Base-by-base conservation (phyloP, 2,888 invertebrate species). In the Eupithecia abbreviata region DNA sequence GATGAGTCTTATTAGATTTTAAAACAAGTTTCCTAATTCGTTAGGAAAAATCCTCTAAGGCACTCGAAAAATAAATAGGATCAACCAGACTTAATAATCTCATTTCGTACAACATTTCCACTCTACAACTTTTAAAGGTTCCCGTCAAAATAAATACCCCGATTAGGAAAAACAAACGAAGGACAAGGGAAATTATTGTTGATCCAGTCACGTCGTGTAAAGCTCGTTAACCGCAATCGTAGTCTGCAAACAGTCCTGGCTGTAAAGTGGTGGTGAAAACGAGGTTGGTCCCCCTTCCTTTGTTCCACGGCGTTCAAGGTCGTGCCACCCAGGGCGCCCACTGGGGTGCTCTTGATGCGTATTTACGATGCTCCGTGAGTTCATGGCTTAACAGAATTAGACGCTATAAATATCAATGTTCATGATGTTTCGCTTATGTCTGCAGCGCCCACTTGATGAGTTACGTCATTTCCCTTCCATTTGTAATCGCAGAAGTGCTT, bases 241-340 rank as follows among this genome's bases (percentile, higher is more conserved):
- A 77, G 79, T 77, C 78, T 75, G 72, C 79, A 81, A 81, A 83
- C 80, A 82, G 74, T 78, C 78, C 81, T 73, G 75, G 72, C 77
- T 75, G 79, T 77, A 78, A 82, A 80, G 83, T 80, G 85, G 83
- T 81, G 84, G 82, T 80, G 79, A 81, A 82, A 76, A 82, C 79
- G 82, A 84, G 85, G 83, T 76, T 76, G 73, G 75, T 76, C 82
- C 85, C 86, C 86, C 87, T 82, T 82, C 83, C 88, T 89, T 89
- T 90, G 91, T 91, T 88, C 84, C 76, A 72, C 79, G 78, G 80
- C 85, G 81, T 85, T 87, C 90, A 92, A 91, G 92, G 91, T 83
- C 88, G 81, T 72, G 18, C 82, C 81, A 77, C 83, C 82, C 82
- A 77, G 79, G 67, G 74, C 74, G 76, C 77, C 68, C 76, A 75